Evolutionary conservation across 2,797 vertebrate species (phyloP).

Genomic region (Lemur catta): DNA sequence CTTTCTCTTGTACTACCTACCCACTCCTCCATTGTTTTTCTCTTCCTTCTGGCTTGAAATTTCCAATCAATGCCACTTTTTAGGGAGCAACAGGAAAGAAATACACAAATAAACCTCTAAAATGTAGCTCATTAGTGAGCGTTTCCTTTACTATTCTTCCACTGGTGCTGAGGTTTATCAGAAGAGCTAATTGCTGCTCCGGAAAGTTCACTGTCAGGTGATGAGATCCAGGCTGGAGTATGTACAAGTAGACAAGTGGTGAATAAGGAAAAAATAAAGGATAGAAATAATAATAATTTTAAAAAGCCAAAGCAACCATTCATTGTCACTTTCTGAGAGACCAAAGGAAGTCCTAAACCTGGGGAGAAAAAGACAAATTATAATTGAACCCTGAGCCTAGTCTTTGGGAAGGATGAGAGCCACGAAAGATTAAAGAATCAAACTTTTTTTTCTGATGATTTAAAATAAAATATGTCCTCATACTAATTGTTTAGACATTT

Average conservation of each 20-base stretch:
- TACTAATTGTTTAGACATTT: neutral
- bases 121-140: neutral
- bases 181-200: neutral
- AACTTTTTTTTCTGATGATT: neutral
- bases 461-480: neutral
- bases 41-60: neutral
- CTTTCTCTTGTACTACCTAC: neutral
- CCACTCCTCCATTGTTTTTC: neutral
- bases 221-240: neutral
- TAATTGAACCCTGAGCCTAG: neutral
- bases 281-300: neutral
- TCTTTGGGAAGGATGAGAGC: neutral
- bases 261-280: neutral
- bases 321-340: neutral
- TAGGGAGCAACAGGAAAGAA: neutral
- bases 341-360: neutral
- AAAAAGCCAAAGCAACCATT: neutral
- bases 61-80: neutral
- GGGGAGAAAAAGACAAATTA: neutral
- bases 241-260: neutral
- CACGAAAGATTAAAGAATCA: neutral
- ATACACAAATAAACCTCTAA: neutral
- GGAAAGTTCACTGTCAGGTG: neutral
- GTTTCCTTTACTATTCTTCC: neutral
- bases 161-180: neutral